Conservation (phyloP, 2,113 vertebrate species). For the Silurus asotus region DNA sequence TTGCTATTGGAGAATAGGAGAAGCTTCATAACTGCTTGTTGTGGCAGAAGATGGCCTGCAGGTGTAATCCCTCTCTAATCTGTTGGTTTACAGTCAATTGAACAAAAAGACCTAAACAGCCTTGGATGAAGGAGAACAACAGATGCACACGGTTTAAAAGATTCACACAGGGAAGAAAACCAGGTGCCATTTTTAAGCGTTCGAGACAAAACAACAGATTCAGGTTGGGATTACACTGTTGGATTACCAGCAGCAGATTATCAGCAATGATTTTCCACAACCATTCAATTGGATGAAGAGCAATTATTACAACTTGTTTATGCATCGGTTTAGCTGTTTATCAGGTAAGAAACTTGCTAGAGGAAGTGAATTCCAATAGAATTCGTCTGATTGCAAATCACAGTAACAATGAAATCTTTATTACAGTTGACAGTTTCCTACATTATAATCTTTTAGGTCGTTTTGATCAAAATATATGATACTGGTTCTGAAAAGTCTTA, state of each 20-base stretch:
- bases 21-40: background rate
- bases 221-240: background rate
- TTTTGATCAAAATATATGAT: no score
- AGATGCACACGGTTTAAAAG: background rate
- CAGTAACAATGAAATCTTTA: background rate
- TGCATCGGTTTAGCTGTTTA: conserved; percentile 28
- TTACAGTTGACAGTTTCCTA: no score
- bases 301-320: conserved; percentile 49
- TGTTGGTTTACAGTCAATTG: conserved; percentile 16
- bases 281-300: conserved; percentile 50
- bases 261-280: conserved; percentile 53
- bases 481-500: no score
- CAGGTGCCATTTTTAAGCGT: background rate
- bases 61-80: conserved; percentile 51
- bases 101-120: background rate
- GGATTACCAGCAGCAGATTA: conserved; percentile 63
- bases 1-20: background rate
- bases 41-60: conserved; percentile 41
- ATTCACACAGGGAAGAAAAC: background rate
- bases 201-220: conserved; percentile 46
- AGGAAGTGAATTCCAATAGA: background rate
- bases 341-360: conserved; percentile 60
- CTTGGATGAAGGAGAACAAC: background rate
- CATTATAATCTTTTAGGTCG: no score
- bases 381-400: no score